phyloP scores from a whole-genome alignment of 2,797 vertebrate species.

The Craterocephalus amniculus region DNA sequence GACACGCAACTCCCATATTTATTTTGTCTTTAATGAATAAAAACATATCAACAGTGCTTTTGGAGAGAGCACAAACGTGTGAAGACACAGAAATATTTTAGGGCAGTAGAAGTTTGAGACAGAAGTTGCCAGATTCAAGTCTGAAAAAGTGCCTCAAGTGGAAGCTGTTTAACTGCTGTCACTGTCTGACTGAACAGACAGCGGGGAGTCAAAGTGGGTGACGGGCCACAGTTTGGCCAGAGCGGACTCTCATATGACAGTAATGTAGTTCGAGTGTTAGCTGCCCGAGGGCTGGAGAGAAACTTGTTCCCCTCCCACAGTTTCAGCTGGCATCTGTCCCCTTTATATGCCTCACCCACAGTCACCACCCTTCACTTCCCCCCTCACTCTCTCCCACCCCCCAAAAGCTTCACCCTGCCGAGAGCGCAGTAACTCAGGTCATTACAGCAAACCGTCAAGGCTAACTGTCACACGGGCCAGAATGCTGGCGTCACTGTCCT shows the following conservation, averaged over 20 bases:
- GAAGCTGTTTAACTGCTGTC: constrained; percentile 72
- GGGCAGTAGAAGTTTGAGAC: constrained; percentile 39
- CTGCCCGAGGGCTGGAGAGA: constrained; percentile 74
- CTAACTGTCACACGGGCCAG: constrained; percentile 72
- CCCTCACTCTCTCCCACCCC: constrained; percentile 28
- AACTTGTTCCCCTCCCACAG: constrained; percentile 78
- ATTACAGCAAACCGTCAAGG: constrained; percentile 81
- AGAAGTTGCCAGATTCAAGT: constrained; percentile 67
- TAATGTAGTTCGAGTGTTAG: constrained; percentile 79
- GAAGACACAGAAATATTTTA: constrained; percentile 22
- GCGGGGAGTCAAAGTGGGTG: constrained; percentile 73
- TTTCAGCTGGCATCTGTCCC: constrained; percentile 79
- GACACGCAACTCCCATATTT: constrained; percentile 53
- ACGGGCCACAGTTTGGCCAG: constrained; percentile 74
- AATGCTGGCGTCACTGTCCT: constrained; percentile 64
- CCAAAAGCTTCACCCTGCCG: constrained; percentile 68
- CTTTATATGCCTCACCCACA: constrained; percentile 62
- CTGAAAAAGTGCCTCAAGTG: constrained; percentile 69
- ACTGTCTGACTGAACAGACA: constrained; percentile 74
- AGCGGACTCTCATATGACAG: constrained; percentile 77
- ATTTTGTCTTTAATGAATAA: constrained; percentile 49
- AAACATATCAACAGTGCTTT: constrained; percentile 39
- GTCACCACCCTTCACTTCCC: constrained; percentile 52
- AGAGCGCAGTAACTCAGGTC: constrained; percentile 77
- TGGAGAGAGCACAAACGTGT: constrained; percentile 20